Evolutionary conservation across 2,888 invertebrate species (phyloP).

Genomic region (Agapostemon virescens): DNA sequence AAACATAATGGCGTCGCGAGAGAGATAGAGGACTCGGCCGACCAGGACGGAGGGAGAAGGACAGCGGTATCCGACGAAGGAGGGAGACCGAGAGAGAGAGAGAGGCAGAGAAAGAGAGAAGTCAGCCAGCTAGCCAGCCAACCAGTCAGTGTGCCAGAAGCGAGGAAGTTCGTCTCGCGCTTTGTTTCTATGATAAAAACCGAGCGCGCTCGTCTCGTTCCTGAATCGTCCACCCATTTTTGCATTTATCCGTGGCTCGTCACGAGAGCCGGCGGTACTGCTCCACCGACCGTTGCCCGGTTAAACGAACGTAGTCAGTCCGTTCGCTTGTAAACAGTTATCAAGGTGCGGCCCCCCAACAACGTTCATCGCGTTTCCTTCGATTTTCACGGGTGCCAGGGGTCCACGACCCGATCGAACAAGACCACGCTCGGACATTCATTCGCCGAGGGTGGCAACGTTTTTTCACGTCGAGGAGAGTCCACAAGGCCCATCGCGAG

Average conservation of each 20-base stretch:
- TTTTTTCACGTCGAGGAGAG: neutral
- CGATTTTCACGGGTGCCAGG: conserved; percentile 59
- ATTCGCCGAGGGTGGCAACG: too few species aligned
- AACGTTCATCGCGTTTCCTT: conserved; percentile 50
- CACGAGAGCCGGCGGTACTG: neutral
- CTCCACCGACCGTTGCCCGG: conserved; percentile 1
- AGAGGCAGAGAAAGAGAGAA: conserved; percentile 45
- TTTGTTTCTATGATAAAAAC: conserved; percentile 55
- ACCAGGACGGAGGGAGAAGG: conserved; percentile 36
- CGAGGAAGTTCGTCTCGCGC: conserved; percentile 61
- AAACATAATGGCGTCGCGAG: conserved; percentile 66
- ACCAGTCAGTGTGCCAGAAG: conserved; percentile 66
- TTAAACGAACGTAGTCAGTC: conserved; percentile 38
- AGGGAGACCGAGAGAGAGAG: conserved; percentile 22
- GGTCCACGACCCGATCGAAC: conserved; percentile 49
- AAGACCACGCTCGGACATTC: too few species aligned
- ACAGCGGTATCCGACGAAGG: conserved; percentile 25
- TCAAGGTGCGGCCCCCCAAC: conserved; percentile 54
- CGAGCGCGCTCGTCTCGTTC: conserved; percentile 28
- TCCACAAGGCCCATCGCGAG: too few species aligned
- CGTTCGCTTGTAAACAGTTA: conserved; percentile 46
- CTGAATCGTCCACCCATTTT: conserved; percentile 34
- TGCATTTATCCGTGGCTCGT: conserved; percentile 25
- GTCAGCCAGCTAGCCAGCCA: conserved; percentile 52
- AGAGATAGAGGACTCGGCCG: conserved; percentile 50